Conservation (phyloP, 2,113 vertebrate genomes). For the Neopipo cinnamomea region DNA sequence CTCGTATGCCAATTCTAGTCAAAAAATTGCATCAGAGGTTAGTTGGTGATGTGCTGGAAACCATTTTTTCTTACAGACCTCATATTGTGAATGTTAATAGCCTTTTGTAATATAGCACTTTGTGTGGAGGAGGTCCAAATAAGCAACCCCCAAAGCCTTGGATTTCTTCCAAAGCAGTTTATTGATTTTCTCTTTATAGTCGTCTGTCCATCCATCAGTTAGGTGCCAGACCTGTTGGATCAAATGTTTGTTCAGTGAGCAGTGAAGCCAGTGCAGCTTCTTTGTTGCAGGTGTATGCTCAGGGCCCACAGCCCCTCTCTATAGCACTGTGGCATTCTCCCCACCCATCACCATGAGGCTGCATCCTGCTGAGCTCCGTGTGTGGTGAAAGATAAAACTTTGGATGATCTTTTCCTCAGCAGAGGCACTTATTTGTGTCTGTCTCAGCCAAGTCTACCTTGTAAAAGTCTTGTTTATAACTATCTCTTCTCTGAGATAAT, state of each 20-base stretch:
- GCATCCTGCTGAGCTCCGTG: background rate
- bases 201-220: background rate
- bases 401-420: background rate
- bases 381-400: background rate
- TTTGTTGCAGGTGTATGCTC: fast-evolving
- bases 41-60: background rate
- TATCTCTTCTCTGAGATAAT: background rate
- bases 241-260: background rate
- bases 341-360: background rate
- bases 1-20: background rate
- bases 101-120: background rate
- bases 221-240: background rate
- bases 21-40: background rate
- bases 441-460: background rate
- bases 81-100: background rate
- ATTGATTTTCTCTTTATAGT: constrained; percentile 10
- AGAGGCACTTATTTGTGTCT: background rate
- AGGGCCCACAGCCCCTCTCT: no score
- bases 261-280: background rate
- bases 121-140: background rate
- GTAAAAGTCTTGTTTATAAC: background rate
- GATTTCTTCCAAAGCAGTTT: background rate
- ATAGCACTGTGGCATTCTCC: fast-evolving
- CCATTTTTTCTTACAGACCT: background rate
- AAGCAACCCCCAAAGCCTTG: background rate